Evolutionary conservation across 2,797 vertebrate genomes (phyloP).

Genomic region (Mus caroli): DNA sequence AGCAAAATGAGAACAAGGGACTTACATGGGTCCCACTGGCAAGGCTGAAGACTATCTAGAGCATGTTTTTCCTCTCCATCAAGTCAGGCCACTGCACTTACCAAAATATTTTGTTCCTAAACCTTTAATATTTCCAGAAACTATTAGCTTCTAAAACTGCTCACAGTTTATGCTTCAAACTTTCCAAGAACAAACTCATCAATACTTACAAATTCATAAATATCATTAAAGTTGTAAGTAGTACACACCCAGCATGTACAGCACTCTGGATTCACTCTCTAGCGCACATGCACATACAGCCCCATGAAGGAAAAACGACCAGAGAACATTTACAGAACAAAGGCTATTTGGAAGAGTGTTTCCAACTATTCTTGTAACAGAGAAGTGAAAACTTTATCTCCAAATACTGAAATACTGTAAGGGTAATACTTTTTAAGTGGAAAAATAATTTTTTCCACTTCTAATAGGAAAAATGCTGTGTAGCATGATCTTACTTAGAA

Average conservation of each 20-base stretch:
- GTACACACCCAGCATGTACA: neutral
- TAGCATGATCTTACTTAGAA: neutral
- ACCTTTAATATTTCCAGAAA: slow-evolving; percentile 43
- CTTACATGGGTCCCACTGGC: neutral
- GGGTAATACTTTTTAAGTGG: neutral
- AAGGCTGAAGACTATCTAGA: neutral
- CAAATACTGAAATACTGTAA: neutral
- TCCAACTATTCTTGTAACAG: neutral
- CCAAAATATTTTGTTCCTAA: slow-evolving; percentile 24
- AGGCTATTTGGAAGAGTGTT: neutral
- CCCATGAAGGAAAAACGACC: neutral
- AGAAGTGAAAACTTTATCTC: neutral
- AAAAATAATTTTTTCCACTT: neutral
- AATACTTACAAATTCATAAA: no score
- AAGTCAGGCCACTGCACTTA: neutral
- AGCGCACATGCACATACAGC: no score
- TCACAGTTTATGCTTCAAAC: slow-evolving; percentile 26
- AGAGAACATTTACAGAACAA: neutral
- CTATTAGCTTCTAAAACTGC: neutral
- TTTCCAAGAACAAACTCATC: neutral
- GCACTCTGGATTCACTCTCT: neutral
- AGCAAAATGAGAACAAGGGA: neutral
- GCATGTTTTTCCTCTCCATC: neutral
- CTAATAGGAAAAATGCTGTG: neutral
- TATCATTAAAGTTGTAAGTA: neutral